Evolutionary conservation across 2,888 invertebrate species (phyloP).

Genomic region (Eremobia ochroleuca): DNA sequence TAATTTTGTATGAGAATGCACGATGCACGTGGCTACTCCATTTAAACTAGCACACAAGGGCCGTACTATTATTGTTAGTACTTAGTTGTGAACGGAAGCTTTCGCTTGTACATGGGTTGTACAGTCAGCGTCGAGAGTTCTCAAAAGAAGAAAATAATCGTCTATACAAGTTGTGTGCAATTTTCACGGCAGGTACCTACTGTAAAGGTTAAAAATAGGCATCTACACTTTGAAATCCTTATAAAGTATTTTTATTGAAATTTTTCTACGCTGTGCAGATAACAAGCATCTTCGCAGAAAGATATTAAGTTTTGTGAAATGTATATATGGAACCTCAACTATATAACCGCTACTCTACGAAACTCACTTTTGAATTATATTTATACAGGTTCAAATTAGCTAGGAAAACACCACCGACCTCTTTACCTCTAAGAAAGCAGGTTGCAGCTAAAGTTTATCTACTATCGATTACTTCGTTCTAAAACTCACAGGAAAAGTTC

Average conservation of each 20-base stretch:
- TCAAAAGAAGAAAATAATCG: neutral
- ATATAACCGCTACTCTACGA: too few relatives aligned
- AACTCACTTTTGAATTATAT: neutral
- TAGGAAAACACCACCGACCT: neutral
- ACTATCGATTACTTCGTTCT: neutral
- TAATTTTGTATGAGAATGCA: constrained; percentile 38
- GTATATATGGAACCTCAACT: neutral
- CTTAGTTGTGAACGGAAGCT: constrained; percentile 13
- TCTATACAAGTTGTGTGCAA: neutral
- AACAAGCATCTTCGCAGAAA: neutral
- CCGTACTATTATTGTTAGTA: constrained; percentile 26
- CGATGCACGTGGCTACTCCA: constrained; percentile 34
- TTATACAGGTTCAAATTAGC: too few relatives aligned
- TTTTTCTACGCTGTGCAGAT: neutral
- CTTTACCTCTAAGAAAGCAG: neutral
- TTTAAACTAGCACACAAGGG: constrained; percentile 14
- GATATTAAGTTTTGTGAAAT: neutral
- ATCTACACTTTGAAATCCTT: neutral
- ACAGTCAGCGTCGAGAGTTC: neutral
- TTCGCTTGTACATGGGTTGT: neutral
- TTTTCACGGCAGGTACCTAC: neutral
- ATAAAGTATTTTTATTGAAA: neutral
- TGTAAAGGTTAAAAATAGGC: neutral
- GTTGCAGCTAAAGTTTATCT: neutral
- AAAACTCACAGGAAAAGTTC: neutral